These are phyloP conservation scores for Dinomys branickii DNA, from an alignment of 2,113 vertebrate species.

Conservation along the genomic window DNA sequence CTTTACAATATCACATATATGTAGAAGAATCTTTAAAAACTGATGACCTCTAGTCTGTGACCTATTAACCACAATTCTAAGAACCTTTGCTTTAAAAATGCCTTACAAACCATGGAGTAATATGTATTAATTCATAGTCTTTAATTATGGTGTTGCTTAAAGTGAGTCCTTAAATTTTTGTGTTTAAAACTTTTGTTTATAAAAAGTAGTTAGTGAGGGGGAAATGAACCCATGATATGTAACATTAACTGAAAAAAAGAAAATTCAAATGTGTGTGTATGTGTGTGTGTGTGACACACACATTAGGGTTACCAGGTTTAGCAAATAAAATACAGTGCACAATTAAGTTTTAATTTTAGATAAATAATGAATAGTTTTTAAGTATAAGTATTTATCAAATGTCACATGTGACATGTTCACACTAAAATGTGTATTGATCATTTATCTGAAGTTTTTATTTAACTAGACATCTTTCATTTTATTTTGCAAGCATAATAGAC, in stretches of 20 bases:
- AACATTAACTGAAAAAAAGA: slow-evolving; percentile 27
- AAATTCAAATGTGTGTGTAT: neutral
- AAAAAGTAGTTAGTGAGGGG: slow-evolving; percentile 8
- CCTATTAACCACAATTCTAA: neutral
- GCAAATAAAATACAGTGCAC: neutral
- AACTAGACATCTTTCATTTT: slow-evolving; percentile 22
- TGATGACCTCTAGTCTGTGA: neutral
- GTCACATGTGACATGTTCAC: neutral
- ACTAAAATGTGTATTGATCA: neutral
- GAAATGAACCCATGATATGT: neutral
- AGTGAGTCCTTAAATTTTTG: neutral
- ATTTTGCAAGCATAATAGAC: neutral
- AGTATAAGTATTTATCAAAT: neutral
- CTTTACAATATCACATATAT: neutral
- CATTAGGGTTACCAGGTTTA: neutral
- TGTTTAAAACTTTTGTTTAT: neutral
- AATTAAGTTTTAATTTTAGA: slow-evolving; percentile 4
- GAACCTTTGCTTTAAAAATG: neutral
- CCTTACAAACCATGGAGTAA: neutral
- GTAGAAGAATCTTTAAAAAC: slow-evolving; percentile 15
- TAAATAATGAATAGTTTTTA: neutral
- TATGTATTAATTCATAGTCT: neutral
- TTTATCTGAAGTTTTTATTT: neutral
- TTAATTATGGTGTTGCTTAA: neutral
- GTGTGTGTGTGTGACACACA: neutral